Evolutionary conservation across 2,113 vertebrate genomes (phyloP).

Genomic region (Odocoileus hemionus): DNA sequence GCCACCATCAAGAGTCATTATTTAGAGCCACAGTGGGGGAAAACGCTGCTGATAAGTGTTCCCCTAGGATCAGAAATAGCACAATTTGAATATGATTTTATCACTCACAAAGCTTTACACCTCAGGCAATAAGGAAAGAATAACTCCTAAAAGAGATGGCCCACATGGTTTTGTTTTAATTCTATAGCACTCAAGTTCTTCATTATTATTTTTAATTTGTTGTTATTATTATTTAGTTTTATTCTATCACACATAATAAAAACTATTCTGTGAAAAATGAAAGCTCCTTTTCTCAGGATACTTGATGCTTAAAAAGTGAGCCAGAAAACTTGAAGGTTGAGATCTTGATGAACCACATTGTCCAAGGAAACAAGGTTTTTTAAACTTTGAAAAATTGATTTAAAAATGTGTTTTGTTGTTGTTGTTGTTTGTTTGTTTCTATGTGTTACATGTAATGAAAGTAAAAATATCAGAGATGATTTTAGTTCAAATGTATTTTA

Average conservation of each 20-base stretch:
- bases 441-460: neutral
- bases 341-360: neutral
- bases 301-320: neutral
- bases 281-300: neutral
- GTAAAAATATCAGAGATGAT: neutral
- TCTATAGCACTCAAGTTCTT: neutral
- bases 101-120: neutral
- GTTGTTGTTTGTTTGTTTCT: neutral
- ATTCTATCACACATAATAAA: neutral
- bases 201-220: neutral
- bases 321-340: neutral
- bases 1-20: neutral
- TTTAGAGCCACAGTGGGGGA: neutral
- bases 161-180: neutral
- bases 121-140: neutral
- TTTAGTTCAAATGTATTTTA: neutral
- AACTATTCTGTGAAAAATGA: neutral
- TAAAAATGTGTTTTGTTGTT: rapidly evolving
- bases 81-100: neutral
- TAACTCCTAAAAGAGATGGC: neutral
- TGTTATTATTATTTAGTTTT: neutral
- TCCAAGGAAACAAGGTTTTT: neutral
- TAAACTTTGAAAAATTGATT: neutral
- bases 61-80: neutral
- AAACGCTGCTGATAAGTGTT: neutral